Percentiles rank a stretch among this genome's conserved stretches.
Evolutionary conservation across 2,797 vertebrate species (phyloP).

Genomic region (Hoplostethus atlanticus): DNA sequence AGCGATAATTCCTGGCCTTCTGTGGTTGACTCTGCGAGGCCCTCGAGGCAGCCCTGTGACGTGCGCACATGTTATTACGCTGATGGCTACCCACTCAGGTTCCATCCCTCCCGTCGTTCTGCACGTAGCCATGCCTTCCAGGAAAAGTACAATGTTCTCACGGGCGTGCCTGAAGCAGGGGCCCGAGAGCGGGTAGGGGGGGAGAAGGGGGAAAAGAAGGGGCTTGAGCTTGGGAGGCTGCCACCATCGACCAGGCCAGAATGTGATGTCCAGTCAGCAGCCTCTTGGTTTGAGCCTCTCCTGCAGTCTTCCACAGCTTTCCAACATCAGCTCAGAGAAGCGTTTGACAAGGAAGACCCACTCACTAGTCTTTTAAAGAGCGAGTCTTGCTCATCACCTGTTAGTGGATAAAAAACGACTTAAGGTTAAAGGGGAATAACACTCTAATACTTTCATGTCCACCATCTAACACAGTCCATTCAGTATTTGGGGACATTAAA

Average conservation of each 20-base stretch:
- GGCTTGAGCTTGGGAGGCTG: constrained; percentile 26
- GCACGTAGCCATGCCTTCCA: constrained; percentile 78
- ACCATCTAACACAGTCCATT: too few species aligned
- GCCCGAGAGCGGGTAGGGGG: constrained; percentile 38
- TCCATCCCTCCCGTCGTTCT: constrained; percentile 73
- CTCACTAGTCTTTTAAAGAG: not conserved
- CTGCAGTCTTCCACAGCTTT: not conserved
- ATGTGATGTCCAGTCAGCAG: constrained; percentile 22
- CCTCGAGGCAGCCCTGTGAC: constrained; percentile 75
- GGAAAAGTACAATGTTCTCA: constrained; percentile 80
- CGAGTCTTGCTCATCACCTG: not conserved
- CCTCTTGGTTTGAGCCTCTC: constrained; percentile 1
- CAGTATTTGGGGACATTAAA: too few species aligned
- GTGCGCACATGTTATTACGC: constrained; percentile 81
- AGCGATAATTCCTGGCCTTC: constrained; percentile 78
- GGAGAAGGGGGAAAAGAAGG: constrained; percentile 29
- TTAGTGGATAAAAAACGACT: not conserved
- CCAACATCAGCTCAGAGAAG: not conserved
- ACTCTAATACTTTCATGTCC: not conserved
- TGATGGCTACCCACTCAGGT: constrained; percentile 79
- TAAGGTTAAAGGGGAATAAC: not conserved
- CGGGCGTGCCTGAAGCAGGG: constrained; percentile 62
- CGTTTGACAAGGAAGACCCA: not conserved
- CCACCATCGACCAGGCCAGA: constrained; percentile 57
- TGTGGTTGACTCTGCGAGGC: constrained; percentile 76